Percentiles rank a stretch among this genome's conserved stretches.
phyloP scores from a whole-genome alignment of 2,113 vertebrate genomes.

The Cinclus cinclus region DNA sequence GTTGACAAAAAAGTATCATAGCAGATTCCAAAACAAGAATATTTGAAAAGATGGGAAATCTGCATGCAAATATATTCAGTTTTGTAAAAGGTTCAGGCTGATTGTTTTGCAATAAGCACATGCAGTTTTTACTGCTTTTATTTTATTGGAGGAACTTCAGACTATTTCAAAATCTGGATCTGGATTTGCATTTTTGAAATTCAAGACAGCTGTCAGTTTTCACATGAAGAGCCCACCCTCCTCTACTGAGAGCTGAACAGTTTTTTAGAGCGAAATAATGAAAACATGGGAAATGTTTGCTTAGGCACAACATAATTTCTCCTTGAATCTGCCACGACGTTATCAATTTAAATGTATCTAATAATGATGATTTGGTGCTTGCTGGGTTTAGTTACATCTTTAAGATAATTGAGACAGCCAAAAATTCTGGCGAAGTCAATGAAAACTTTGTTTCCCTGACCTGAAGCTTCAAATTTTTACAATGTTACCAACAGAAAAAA shows the following conservation, averaged over 20 bases:
- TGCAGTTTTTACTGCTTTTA: background rate
- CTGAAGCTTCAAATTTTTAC: background rate
- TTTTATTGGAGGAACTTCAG: conserved; percentile 31
- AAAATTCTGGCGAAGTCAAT: background rate
- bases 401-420: background rate
- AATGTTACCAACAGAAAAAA: background rate
- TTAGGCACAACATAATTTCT: background rate
- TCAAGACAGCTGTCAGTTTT: conserved; percentile 35
- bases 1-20: background rate
- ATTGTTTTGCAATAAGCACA: conserved; percentile 18
- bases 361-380: background rate
- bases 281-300: background rate
- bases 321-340: background rate
- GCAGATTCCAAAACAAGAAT: background rate
- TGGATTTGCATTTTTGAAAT: conserved; percentile 19
- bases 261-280: background rate
- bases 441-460: background rate
- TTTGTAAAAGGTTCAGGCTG: background rate
- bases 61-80: background rate
- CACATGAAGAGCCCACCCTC: background rate
- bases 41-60: conserved; percentile 8
- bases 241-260: background rate
- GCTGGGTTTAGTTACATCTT: background rate
- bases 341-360: background rate
- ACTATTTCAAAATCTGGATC: conserved; percentile 20